These are phyloP conservation scores for Chrysemys picta DNA, from an alignment of 2,113 vertebrate species.

Conservation along the genomic window DNA sequence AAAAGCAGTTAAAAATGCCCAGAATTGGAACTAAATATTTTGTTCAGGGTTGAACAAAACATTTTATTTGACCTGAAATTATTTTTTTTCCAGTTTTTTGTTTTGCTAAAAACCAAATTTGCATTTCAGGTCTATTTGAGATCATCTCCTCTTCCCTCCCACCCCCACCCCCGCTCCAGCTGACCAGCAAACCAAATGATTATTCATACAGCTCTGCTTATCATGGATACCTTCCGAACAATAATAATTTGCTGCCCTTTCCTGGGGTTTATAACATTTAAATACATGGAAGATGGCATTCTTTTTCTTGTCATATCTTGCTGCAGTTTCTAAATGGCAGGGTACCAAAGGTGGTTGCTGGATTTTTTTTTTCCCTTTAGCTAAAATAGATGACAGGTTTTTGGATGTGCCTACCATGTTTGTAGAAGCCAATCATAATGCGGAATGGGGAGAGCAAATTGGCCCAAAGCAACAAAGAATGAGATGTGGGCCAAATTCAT, in stretches of 20 bases:
- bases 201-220: not conserved
- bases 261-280: not conserved
- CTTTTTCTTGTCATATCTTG: conserved; percentile 58
- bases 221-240: not conserved
- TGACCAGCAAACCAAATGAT: not conserved
- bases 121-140: not conserved
- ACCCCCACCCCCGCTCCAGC: not conserved
- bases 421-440: not conserved
- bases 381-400: conserved; percentile 59
- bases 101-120: not conserved
- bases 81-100: not conserved
- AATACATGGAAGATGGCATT: not conserved
- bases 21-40: not conserved
- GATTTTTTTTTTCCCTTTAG: conserved; percentile 58
- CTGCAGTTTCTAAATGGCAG: conserved; percentile 60
- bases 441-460: conserved; percentile 39
- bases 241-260: not conserved
- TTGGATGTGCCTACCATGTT: not conserved
- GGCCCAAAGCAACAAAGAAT: not conserved
- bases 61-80: not conserved
- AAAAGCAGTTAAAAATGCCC: not conserved
- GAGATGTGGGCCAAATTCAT: not conserved
- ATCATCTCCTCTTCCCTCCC: too few relatives aligned
- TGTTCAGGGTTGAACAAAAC: not conserved
- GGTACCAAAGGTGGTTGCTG: conserved; percentile 49